Evolutionary conservation across 2,797 vertebrate genomes (phyloP).

Genomic region (Tauraco hartlaubi): DNA sequence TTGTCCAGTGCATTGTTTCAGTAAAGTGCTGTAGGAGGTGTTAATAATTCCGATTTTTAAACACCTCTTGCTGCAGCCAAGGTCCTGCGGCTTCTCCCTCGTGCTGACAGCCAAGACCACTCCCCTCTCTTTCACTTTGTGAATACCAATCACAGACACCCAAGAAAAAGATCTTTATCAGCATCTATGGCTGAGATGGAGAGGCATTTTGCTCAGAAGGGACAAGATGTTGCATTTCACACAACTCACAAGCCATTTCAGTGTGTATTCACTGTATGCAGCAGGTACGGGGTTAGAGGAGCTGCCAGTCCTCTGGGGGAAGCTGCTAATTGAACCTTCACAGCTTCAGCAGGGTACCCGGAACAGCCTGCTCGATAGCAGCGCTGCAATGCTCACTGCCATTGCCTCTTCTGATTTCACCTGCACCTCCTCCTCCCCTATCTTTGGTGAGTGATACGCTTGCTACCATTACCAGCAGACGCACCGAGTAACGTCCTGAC

Average conservation of each 20-base stretch:
- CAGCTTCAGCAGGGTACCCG: background rate
- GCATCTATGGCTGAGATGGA: background rate
- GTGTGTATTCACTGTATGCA: background rate
- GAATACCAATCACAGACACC: background rate
- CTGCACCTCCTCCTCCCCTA: background rate
- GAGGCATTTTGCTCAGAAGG: background rate
- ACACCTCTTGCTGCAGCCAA: background rate
- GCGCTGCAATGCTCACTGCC: background rate
- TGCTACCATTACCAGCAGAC: background rate
- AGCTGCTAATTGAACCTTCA: background rate
- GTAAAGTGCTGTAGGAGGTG: background rate
- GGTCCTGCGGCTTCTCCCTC: conserved; percentile 21
- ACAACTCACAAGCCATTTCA: background rate
- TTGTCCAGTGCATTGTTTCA: background rate
- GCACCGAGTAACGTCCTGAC: background rate
- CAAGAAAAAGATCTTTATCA: background rate
- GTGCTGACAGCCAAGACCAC: background rate
- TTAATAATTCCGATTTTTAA: conserved; percentile 10
- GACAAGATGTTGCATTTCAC: background rate
- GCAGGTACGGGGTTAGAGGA: background rate
- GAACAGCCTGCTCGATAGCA: background rate
- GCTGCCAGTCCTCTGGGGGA: background rate
- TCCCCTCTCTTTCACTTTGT: background rate
- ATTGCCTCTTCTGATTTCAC: background rate
- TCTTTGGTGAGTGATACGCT: background rate